These are phyloP conservation scores for Litoditis marina DNA, from an alignment of 2,888 invertebrate genomes.

Conservation along the genomic window DNA sequence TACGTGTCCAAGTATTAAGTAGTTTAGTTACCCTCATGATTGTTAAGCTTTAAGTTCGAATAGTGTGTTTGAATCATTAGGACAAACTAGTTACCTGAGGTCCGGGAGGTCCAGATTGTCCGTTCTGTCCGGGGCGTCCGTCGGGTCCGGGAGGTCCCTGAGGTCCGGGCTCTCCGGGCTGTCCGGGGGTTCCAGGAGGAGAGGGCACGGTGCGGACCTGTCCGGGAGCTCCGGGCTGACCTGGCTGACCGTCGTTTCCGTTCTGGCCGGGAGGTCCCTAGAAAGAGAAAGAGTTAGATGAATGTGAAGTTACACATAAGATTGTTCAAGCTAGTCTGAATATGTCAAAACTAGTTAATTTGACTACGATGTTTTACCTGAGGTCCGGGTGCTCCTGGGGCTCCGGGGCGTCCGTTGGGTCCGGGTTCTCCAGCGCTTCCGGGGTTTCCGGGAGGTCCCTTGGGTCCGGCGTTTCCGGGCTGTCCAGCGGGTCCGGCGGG, in stretches of 20 bases:
- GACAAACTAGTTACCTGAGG: no score
- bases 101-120: conserved; percentile 46
- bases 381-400: conserved; percentile 50
- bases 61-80: no score
- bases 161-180: conserved; percentile 47
- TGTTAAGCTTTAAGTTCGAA: no score
- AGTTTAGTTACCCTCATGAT: no score
- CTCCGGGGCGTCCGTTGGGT: conserved; percentile 50
- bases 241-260: conserved; percentile 52
- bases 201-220: conserved; percentile 44
- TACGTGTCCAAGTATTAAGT: no score
- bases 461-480: conserved; percentile 47
- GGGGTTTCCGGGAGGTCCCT: conserved; percentile 41
- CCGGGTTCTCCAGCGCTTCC: conserved; percentile 46
- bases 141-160: conserved; percentile 46
- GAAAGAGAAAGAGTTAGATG: no score
- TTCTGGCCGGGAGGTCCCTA: conserved; percentile 47
- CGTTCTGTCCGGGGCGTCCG: conserved; percentile 41
- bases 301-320: no score
- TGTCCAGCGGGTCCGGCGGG: conserved; percentile 49
- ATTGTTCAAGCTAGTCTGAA: no score
- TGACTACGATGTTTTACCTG: no score
- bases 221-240: conserved; percentile 49
- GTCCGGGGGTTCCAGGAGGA: conserved; percentile 49
- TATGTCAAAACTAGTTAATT: no score